Evolutionary conservation across 2,797 vertebrate genomes (phyloP), one percentile per base, ranked within the genome.

Genomic region (Pseudochirops corinnae): DNA sequence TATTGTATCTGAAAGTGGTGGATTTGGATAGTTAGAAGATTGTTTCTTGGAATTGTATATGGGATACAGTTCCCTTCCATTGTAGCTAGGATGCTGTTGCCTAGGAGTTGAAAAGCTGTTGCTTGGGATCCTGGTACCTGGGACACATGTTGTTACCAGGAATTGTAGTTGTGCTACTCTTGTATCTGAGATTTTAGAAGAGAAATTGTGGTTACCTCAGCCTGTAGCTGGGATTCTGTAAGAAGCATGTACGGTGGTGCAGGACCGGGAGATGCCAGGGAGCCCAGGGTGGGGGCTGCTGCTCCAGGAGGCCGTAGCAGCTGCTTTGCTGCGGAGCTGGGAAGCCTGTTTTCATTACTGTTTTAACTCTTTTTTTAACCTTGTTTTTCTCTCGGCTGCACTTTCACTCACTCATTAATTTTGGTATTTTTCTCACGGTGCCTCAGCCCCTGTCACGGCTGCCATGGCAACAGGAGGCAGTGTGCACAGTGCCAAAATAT

Each of bases 351-450:
- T 98, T 98, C 98, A 98, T 99, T 98, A 98, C 98, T 98, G 98
- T 98, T 99, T 99, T 98, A 99, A 99, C 98, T 98, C 98, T 99
- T 99, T 99, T 98, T 98, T 98, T 98, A 98, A 98, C 98, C 98
- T 99, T 99, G 98, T 98, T 99, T 99, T 99, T 98, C 98, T 98
- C 98, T 98, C 97, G 60, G 96, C 97, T 99, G 98, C 98, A 98
- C 98, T 99, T 99, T 98, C 98, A 95, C 98, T 99, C 98, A 98
- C 98, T 99, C 98, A 99, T 99, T 99, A 99, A 99, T 99, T 99
- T 99, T 99, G 98, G 98, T 99, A 99, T 99, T 99, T 99, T 99
- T 99, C 99, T 99, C 98, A 99, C 99, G 98, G 99, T 99, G 98
- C 99, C 98, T 99, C 97, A 99, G 99, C 98, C 98, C 98, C 98